A percentile compares a stretch with the other conserved stretches of the same genome.
phyloP scores from a whole-genome alignment of 2,888 invertebrate species.

The Drosophila mettleri region DNA sequence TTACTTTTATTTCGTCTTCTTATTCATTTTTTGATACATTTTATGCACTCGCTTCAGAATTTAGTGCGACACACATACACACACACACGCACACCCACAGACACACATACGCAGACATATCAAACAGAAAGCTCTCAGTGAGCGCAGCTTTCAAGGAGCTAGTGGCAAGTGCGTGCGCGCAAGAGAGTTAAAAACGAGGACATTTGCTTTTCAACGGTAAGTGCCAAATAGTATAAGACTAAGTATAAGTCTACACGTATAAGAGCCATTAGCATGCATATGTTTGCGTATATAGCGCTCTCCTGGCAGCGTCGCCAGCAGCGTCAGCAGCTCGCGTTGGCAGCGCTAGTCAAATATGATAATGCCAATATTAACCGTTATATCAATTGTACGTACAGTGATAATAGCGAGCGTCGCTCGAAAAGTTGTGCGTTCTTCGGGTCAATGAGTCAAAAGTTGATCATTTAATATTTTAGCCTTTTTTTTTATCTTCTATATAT shows the following conservation, averaged over 20 bases:
- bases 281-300: background rate
- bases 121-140: slow-evolving; percentile 35
- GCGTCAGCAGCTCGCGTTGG: background rate
- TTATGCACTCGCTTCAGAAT: slow-evolving; percentile 45
- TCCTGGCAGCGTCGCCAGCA: background rate
- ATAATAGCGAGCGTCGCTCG: background rate
- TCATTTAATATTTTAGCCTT: background rate
- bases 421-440: background rate
- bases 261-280: background rate
- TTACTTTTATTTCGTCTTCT: slow-evolving; percentile 25
- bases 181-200: slow-evolving; percentile 41
- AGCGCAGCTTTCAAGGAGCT: slow-evolving; percentile 38
- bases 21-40: slow-evolving; percentile 26
- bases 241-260: background rate
- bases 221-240: slow-evolving; percentile 22
- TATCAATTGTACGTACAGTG: background rate
- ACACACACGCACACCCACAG: background rate
- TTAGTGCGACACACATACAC: slow-evolving; percentile 29
- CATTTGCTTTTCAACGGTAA: slow-evolving; percentile 55
- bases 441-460: too few relatives aligned
- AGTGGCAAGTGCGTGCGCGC: slow-evolving; percentile 33
- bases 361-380: slow-evolving; percentile 3
- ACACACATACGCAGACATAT: background rate
- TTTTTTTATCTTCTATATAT: background rate
- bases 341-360: background rate